These are phyloP conservation scores for Aphelocoma californica DNA, from an alignment of 2,797 vertebrate genomes.

Conservation along the genomic window DNA sequence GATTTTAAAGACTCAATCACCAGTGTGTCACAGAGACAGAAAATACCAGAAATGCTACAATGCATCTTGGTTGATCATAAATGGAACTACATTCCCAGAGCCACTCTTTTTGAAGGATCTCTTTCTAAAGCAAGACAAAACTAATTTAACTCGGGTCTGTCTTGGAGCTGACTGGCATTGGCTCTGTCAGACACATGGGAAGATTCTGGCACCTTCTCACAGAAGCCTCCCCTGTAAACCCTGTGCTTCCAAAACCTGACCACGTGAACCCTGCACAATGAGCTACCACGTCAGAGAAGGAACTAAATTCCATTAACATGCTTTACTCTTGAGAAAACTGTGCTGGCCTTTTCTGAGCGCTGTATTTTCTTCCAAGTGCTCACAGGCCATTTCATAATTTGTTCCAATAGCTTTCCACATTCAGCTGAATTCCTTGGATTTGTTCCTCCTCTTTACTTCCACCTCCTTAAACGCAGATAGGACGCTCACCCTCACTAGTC, in stretches of 20 bases:
- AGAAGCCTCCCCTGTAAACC: background rate
- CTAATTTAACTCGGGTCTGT: background rate
- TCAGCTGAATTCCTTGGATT: background rate
- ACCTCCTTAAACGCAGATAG: background rate
- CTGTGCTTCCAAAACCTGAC: background rate
- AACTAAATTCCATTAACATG: background rate
- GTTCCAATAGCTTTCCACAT: background rate
- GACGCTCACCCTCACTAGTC: background rate
- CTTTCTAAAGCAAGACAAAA: background rate
- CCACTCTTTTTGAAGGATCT: background rate
- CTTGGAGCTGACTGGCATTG: background rate
- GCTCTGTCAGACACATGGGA: accelerated
- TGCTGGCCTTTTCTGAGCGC: background rate
- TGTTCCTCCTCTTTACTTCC: background rate
- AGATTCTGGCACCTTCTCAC: background rate
- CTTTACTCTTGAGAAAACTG: background rate
- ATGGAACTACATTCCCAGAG: background rate
- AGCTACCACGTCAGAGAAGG: background rate
- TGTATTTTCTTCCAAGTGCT: background rate
- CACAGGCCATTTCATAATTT: background rate
- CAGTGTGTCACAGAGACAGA: background rate
- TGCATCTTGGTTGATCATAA: background rate
- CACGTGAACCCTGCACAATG: background rate
- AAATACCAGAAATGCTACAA: background rate
- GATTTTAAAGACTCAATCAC: background rate